These are phyloP conservation scores for Bombus waltoni DNA, from an alignment of 1,140 invertebrate species.

Conservation along the genomic window DNA sequence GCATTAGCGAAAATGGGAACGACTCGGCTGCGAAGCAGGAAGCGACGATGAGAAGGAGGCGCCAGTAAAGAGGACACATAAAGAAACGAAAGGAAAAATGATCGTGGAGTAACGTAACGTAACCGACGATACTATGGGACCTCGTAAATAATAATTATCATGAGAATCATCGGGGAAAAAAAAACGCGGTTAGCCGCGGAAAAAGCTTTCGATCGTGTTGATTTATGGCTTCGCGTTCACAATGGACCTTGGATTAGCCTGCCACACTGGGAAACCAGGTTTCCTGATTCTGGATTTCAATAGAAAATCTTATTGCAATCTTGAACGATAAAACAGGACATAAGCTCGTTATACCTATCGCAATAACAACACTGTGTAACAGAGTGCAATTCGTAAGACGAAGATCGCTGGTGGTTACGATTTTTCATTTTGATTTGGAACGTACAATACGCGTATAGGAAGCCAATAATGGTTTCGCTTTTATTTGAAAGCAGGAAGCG, in stretches of 20 bases:
- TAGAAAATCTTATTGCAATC: background rate
- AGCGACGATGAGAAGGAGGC: conserved; percentile 5
- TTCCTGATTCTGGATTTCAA: background rate
- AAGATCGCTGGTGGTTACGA: background rate
- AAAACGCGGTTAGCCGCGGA: conserved; percentile 15
- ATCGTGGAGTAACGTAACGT: conserved; percentile 23
- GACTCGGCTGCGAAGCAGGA: conserved; percentile 19
- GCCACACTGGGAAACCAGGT: conserved; percentile 15
- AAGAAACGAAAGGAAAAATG: conserved; percentile 29
- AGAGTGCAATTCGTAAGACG: no score
- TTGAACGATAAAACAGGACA: background rate
- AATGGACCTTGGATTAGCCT: conserved; percentile 29
- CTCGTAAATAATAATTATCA: conserved; percentile 56
- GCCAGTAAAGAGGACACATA: conserved; percentile 34
- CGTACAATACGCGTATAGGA: no score
- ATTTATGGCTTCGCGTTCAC: conserved; percentile 33
- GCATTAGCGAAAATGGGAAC: conserved; percentile 28
- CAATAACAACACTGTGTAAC: background rate
- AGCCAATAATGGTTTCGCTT: no score
- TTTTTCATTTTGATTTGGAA: background rate
- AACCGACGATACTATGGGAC: background rate
- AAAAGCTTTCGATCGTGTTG: conserved; percentile 45
- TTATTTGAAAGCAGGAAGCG: no score
- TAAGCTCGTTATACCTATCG: background rate
- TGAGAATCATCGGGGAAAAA: conserved; percentile 40